These are phyloP conservation scores for Danio jaintianensis DNA, from an alignment of 2,797 vertebrate genomes.

Conservation along the genomic window DNA sequence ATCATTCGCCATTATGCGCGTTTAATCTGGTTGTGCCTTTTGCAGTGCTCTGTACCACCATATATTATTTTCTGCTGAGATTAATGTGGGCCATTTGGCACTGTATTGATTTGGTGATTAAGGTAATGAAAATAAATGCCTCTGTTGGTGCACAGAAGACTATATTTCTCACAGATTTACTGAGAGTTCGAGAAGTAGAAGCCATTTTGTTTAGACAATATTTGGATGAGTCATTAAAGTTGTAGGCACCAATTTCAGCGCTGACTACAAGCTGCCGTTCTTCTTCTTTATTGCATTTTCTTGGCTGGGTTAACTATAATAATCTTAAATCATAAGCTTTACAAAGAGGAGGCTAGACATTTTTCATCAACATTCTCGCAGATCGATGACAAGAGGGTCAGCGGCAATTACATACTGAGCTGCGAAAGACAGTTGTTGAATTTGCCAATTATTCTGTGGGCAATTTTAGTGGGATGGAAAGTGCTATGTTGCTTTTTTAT, in stretches of 20 bases:
- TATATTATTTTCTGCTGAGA: slow-evolving; percentile 57
- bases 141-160: slow-evolving; percentile 43
- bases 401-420: slow-evolving; percentile 19
- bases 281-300: slow-evolving; percentile 42
- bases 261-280: slow-evolving; percentile 10
- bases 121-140: slow-evolving; percentile 64
- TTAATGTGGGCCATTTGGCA: slow-evolving; percentile 58
- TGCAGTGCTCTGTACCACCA: slow-evolving; percentile 34
- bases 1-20: slow-evolving; percentile 51
- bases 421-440: not conserved
- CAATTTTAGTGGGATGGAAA: not conserved
- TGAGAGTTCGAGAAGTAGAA: slow-evolving; percentile 19
- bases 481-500: not conserved
- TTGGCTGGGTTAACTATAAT: slow-evolving; percentile 39
- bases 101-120: slow-evolving; percentile 64
- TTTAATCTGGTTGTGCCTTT: slow-evolving; percentile 53
- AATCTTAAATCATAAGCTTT: slow-evolving; percentile 21
- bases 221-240: slow-evolving; percentile 54
- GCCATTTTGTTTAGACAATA: slow-evolving; percentile 38
- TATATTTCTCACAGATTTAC: slow-evolving; percentile 43
- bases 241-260: slow-evolving; percentile 17
- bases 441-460: slow-evolving; percentile 14
- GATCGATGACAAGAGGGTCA: slow-evolving; percentile 15
- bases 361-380: slow-evolving; percentile 20
- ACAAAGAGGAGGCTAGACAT: slow-evolving; percentile 37